Percentiles rank a stretch among this genome's conserved stretches.
These are phyloP conservation scores for Oligia strigilis DNA, from an alignment of 2,888 invertebrate species.

Conservation along the genomic window DNA sequence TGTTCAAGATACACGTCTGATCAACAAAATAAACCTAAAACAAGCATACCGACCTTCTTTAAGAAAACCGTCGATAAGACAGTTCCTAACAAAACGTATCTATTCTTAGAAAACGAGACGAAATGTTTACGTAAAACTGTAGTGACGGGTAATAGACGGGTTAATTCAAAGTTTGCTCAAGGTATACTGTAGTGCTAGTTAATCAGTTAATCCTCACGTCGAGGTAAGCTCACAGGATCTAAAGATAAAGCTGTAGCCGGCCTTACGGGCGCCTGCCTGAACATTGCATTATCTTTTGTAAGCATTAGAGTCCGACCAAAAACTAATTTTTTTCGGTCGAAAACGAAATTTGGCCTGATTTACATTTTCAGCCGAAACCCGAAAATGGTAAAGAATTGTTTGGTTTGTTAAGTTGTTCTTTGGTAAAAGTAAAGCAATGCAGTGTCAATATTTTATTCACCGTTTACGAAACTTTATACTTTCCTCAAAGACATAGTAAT, in stretches of 20 bases:
- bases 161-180: conserved; percentile 73
- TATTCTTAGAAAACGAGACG: conserved; percentile 59
- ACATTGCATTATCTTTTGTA: conserved; percentile 65
- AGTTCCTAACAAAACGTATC: conserved; percentile 24
- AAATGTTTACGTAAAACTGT: conserved; percentile 60
- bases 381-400: too few species aligned
- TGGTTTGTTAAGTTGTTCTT: background rate
- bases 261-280: conserved; percentile 71
- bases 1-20: background rate
- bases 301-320: conserved; percentile 20
- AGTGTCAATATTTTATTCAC: background rate
- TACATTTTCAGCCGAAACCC: background rate
- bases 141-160: conserved; percentile 65
- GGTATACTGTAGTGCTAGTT: conserved; percentile 70
- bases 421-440: background rate
- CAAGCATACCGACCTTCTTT: conserved; percentile 7
- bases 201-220: conserved; percentile 83
- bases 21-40: background rate
- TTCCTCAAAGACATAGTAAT: background rate
- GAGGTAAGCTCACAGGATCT: conserved; percentile 80
- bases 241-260: conserved; percentile 76
- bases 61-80: conserved; percentile 32
- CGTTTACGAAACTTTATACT: background rate
- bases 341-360: too few species aligned
- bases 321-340: background rate